These are phyloP conservation scores for Hylyphantes graminicola DNA, from an alignment of 1,140 invertebrate genomes.

Conservation along the genomic window DNA sequence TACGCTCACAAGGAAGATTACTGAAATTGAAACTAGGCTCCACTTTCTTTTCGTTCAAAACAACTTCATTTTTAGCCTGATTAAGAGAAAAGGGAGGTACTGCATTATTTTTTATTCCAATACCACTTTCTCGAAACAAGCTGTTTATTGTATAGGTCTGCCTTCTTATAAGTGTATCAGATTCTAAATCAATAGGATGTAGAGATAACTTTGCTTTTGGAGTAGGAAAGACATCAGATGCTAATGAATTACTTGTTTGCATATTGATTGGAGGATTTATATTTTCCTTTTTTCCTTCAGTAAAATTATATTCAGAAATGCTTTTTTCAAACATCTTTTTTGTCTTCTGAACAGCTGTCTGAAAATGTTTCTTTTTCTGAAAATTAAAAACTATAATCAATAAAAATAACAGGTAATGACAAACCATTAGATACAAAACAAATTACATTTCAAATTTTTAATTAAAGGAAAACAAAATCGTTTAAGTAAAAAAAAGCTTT, in stretches of 20 bases:
- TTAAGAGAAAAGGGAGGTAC: not conserved
- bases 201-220: not conserved
- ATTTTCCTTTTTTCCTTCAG: constrained; percentile 25
- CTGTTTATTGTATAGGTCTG: constrained; percentile 46
- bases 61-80: not conserved
- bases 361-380: not conserved
- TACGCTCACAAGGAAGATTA: not conserved
- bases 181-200: not conserved
- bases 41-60: not conserved
- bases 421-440: not conserved
- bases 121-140: constrained; percentile 9
- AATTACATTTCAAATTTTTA: not conserved
- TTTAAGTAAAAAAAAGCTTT: not conserved
- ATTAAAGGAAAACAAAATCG: not conserved
- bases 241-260: not conserved
- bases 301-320: not conserved
- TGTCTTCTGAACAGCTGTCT: not conserved
- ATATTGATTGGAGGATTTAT: not conserved
- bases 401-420: not conserved
- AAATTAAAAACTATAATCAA: not conserved
- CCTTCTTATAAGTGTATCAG: constrained; percentile 24
- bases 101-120: not conserved
- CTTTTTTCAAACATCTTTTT: not conserved
- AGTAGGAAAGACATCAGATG: not conserved
- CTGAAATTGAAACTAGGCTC: not conserved